phyloP scores from a whole-genome alignment of 2,797 vertebrate genomes.

The Thaleichthys pacificus region DNA sequence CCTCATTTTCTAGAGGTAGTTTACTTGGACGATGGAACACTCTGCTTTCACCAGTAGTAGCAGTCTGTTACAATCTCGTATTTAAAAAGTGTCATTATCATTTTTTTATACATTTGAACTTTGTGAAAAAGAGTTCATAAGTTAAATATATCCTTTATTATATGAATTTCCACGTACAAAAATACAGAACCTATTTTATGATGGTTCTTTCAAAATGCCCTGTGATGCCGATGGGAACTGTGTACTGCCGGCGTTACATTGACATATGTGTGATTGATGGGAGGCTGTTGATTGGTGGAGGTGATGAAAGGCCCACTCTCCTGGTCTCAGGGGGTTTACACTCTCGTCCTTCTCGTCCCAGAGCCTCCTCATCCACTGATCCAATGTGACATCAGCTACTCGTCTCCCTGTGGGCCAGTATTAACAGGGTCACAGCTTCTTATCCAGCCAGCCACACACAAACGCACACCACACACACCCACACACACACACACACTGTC shows the following conservation, averaged over 20 bases:
- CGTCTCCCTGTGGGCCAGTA: conserved; percentile 64
- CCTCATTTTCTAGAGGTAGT: too few relatives aligned
- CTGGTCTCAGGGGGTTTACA: conserved; percentile 41
- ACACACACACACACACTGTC: conserved; percentile 26
- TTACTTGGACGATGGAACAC: background rate
- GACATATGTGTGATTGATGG: conserved; percentile 34
- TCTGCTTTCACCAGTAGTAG: background rate
- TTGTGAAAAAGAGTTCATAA: background rate
- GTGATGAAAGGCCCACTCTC: conserved; percentile 55
- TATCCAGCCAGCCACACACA: conserved; percentile 7
- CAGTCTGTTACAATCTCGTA: background rate
- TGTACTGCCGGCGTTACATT: conserved; percentile 23
- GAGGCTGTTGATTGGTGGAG: conserved; percentile 32
- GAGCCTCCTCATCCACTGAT: conserved; percentile 70
- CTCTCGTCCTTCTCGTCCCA: conserved; percentile 57
- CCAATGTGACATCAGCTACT: conserved; percentile 75
- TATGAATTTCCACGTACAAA: too few relatives aligned
- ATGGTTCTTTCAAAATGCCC: background rate
- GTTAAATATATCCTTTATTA: background rate
- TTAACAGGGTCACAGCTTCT: conserved; percentile 63
- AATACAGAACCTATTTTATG: background rate
- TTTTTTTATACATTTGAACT: too few relatives aligned
- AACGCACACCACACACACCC: background rate
- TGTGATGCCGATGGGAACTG: background rate
- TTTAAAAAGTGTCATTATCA: too few relatives aligned